Evolutionary conservation across 2,888 invertebrate species (phyloP), one percentile per base, ranked within the genome.

Genomic region (Tillus elongatus): DNA sequence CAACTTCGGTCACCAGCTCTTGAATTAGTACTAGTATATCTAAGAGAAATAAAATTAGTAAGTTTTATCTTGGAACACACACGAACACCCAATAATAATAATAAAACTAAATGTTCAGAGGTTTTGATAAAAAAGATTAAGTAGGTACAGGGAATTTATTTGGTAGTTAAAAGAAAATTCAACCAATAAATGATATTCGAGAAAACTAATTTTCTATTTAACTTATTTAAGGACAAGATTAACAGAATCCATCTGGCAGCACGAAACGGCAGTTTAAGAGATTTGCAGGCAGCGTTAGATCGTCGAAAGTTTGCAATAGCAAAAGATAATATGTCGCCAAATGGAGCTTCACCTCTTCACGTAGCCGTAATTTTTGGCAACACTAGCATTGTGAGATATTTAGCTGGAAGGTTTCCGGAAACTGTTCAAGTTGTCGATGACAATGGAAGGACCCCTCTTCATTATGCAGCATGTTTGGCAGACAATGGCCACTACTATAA

Each of bases 261-360:
- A 12, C 76, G 79, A 51, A 81, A 84, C 50, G 93, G 93, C 3
- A 85, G 82, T 56, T 71, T 93, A 45, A 70, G 84, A 50, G 85
- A 89, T 51, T 70, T 93, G 36, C 90, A 90, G 64, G 78, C 85
- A 49, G 81, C 89, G 1, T 64, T 91, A 53, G 88, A 93, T 65
- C 70, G 92, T 47, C 80, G 91, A 57, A 89, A 90, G 73, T 86
- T 93, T 60, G 91, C 90, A 1, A 78, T 89, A 42, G 91, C 92
- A 12, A 77, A 84, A 50, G 89, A 93, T 62, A 79, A 82, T 41
- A 72, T 78, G 46, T 84, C 86, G n/a, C 78, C 84, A 0, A 78
- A 84, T 51, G 87, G 89, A 2, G 80, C 88, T 12, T 84, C 89
- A 2, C 88, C 91, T 1, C 69, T 92, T 40, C 92, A 92, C 62